Evolutionary conservation across 1,140 invertebrate species (phyloP).

Genomic region (Cepaea nemoralis): DNA sequence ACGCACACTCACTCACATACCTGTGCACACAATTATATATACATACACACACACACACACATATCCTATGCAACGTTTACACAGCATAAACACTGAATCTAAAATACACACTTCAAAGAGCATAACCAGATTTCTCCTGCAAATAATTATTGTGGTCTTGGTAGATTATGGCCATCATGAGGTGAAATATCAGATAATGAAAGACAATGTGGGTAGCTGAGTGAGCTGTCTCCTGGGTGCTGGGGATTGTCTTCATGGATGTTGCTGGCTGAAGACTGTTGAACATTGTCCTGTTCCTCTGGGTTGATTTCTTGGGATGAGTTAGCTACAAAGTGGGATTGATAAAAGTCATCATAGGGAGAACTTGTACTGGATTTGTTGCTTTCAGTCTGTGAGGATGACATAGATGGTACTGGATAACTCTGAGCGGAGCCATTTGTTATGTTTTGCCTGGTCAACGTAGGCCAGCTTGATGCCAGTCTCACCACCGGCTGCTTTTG

Average conservation of each 20-base stretch:
- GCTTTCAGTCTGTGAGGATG: not conserved
- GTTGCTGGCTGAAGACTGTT: not conserved
- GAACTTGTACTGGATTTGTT: slow-evolving; percentile 1
- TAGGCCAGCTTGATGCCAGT: slow-evolving; percentile 50
- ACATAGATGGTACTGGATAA: not conserved
- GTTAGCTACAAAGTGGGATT: not conserved
- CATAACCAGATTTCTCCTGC: no score
- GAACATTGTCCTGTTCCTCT: not conserved
- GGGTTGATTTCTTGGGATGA: not conserved
- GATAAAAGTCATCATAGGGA: not conserved
- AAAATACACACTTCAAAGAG: no score
- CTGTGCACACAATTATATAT: no score
- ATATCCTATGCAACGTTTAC: no score
- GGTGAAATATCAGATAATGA: not conserved
- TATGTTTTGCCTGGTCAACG: not conserved
- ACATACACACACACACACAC: no score
- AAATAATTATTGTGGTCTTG: not conserved
- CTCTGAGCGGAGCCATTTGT: slow-evolving; percentile 18
- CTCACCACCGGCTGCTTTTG: slow-evolving; percentile 6
- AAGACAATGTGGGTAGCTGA: not conserved
- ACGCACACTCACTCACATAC: no score
- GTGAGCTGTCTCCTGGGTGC: not conserved
- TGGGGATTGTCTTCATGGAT: not conserved
- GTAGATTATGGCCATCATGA: not conserved
- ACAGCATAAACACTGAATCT: no score